Percentiles rank a stretch among this genome's conserved stretches.
These are phyloP conservation scores for Virgularia gustaviana DNA, from an alignment of 92 coral and sea anemone genomes.

Conservation along the genomic window DNA sequence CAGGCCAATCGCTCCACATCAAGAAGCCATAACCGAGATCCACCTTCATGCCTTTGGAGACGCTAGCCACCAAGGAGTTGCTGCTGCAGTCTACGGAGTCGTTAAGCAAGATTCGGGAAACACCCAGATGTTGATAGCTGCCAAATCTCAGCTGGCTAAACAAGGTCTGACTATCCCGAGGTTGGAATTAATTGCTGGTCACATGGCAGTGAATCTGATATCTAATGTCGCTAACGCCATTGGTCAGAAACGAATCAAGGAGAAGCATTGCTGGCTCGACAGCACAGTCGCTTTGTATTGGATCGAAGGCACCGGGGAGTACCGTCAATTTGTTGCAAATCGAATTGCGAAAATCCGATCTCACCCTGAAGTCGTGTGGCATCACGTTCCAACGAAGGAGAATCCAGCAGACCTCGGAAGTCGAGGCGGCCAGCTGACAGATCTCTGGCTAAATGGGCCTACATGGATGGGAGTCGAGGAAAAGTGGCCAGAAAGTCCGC, in stretches of 20 bases:
- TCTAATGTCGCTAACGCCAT: conserved; percentile 42
- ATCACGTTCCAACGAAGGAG: conserved; percentile 14
- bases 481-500: conserved; percentile 36
- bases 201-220: conserved; percentile 51
- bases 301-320: background rate
- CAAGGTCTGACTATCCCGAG: conserved; percentile 43
- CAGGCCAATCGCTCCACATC: too few relatives aligned
- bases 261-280: conserved; percentile 43
- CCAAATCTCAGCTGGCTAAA: conserved; percentile 34
- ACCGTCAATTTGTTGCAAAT: conserved; percentile 9
- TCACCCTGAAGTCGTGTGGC: conserved; percentile 16
- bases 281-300: conserved; percentile 3
- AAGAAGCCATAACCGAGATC: too few relatives aligned
- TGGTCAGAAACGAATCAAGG: conserved; percentile 26
- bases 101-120: too few relatives aligned
- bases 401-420: conserved; percentile 39
- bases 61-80: too few relatives aligned
- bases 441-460: conserved; percentile 33
- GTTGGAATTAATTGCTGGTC: conserved; percentile 40
- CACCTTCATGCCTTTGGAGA: too few relatives aligned
- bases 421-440: conserved; percentile 10
- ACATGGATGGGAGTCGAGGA: conserved; percentile 11
- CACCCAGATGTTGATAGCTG: too few relatives aligned
- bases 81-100: too few relatives aligned
- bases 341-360: conserved; percentile 5